These are phyloP conservation scores for Ceraclea dissimilis DNA, from an alignment of 2,888 invertebrate species.

Conservation along the genomic window DNA sequence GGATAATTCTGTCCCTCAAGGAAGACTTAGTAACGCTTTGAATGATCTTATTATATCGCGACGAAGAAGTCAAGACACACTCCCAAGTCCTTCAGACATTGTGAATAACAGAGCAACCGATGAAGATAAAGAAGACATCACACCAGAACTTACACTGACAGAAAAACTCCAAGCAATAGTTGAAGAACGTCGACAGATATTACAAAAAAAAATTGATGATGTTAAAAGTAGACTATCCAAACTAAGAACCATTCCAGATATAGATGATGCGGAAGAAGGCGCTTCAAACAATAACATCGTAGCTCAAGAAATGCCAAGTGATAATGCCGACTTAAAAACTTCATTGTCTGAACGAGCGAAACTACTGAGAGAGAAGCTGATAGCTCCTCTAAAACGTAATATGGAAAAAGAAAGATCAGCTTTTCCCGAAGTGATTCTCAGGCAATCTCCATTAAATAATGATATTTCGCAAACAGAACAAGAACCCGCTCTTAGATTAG, in stretches of 20 bases:
- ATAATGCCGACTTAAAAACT: background rate
- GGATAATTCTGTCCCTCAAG: background rate
- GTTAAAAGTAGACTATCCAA: background rate
- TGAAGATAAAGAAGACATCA: background rate
- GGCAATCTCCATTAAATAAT: too few species aligned
- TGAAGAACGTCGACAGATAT: background rate
- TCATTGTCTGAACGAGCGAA: background rate
- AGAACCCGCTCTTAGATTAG: background rate
- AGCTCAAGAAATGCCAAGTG: background rate
- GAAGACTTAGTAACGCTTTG: background rate
- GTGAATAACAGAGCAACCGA: background rate
- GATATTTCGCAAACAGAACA: background rate
- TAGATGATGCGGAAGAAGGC: conserved; percentile 3
- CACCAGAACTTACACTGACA: background rate
- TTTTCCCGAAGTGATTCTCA: background rate
- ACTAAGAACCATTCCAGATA: background rate
- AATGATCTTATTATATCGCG: background rate
- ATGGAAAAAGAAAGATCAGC: background rate
- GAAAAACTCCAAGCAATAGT: background rate
- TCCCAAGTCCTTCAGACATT: background rate
- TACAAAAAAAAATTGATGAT: background rate
- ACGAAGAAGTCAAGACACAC: background rate
- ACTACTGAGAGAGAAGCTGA: background rate
- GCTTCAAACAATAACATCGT: conserved; percentile 1
- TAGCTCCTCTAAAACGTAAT: background rate